Conservation (phyloP, 1,140 invertebrate genomes). For the Trichonephila clavata region DNA sequence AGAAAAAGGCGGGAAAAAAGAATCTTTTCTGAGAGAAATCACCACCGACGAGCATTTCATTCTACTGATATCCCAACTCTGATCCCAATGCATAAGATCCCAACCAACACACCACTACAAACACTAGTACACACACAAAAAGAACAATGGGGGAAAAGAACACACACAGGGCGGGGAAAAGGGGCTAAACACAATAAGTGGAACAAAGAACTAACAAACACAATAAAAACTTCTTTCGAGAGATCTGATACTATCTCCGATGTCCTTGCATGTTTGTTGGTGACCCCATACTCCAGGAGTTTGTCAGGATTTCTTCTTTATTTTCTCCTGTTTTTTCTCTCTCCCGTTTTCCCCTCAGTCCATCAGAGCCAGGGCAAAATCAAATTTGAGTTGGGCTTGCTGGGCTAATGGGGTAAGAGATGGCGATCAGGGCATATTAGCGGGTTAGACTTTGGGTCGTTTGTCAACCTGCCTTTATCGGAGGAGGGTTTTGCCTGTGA, state of each 20-base stretch:
- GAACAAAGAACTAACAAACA: slow-evolving; percentile 38
- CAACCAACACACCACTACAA: neutral
- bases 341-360: slow-evolving; percentile 29
- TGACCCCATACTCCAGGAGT: neutral
- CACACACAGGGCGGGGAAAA: neutral
- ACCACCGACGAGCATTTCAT: slow-evolving; percentile 40
- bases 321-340: neutral
- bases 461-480: slow-evolving; percentile 73
- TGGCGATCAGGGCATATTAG: slow-evolving; percentile 74
- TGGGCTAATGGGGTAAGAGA: slow-evolving; percentile 73
- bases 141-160: neutral
- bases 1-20: neutral
- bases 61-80: slow-evolving; percentile 22
- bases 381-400: slow-evolving; percentile 73
- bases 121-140: neutral
- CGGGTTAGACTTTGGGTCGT: slow-evolving; percentile 69
- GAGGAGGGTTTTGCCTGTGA: neutral
- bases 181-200: slow-evolving; percentile 12
- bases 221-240: neutral
- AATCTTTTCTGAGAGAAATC: neutral
- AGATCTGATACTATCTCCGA: slow-evolving; percentile 16
- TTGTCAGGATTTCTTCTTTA: slow-evolving; percentile 8
- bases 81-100: slow-evolving; percentile 19
- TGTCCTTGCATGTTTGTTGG: slow-evolving; percentile 41
- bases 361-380: slow-evolving; percentile 64